Percentiles rank a stretch among this genome's conserved stretches.
phyloP scores from a whole-genome alignment of 2,888 invertebrate genomes.

The Aleiodes leptofemur region DNA sequence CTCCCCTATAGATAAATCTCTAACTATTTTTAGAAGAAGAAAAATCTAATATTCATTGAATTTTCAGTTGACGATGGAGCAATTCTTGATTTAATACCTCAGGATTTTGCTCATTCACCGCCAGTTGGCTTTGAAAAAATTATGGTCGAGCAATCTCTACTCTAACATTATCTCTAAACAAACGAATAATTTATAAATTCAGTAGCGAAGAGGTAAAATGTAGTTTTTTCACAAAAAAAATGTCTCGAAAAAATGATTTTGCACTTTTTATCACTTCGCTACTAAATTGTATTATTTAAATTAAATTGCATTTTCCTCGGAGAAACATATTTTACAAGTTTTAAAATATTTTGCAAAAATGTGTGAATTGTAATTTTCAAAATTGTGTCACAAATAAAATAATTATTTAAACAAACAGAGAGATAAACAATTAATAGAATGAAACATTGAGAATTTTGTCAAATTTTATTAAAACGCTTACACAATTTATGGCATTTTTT shows the following conservation, averaged over 20 bases:
- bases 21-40: constrained; percentile 15
- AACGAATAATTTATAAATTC: background rate
- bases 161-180: constrained; percentile 79
- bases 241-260: no score
- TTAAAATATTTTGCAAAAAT: background rate
- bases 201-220: no score
- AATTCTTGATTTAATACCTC: constrained; percentile 95
- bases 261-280: no score
- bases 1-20: no score
- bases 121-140: constrained; percentile 95
- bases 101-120: constrained; percentile 89
- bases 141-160: constrained; percentile 96
- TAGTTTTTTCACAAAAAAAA: no score
- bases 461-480: constrained; percentile 70
- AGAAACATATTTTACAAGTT: no score
- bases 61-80: constrained; percentile 97
- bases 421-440: background rate
- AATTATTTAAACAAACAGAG: constrained; percentile 30
- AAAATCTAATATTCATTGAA: constrained; percentile 44
- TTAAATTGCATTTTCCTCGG: no score
- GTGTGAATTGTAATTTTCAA: constrained; percentile 16
- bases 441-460: constrained; percentile 63
- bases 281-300: no score
- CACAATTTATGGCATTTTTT: constrained; percentile 60
- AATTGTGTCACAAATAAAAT: constrained; percentile 29